Evolutionary conservation across 2,113 vertebrate species (phyloP), one percentile per base, ranked within the genome.

Genomic region (Serinus canaria): DNA sequence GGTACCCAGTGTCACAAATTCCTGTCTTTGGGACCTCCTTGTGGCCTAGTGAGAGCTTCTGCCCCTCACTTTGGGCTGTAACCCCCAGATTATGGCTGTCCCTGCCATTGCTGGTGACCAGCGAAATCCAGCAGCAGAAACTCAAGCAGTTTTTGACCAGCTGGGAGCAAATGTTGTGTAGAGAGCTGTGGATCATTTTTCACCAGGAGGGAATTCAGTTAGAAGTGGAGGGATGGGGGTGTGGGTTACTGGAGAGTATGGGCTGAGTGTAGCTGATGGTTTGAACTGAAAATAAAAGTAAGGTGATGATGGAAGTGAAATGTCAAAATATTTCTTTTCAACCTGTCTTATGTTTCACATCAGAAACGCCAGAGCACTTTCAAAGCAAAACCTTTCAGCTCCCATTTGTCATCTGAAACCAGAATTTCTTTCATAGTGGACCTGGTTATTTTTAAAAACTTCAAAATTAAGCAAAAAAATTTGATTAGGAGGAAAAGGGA

Each of bases 311-410:
- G 91, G 94, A 96, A 94, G 44, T 79, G 89, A 92, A 92, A 93
- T 78, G 94, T 95, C 89, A 93, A 86, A 96, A 94, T 67, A 55
- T 63, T 94, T 89, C 91, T 89, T 93, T 90, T 89, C 89, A 95
- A 72, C 86, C 44, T 84, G 76, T 92, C 94, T 77, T 47, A 28
- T 59, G 64, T 96, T 96, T 95, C 91, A 83, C 86, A 67, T 92
- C 76, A 87, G 90, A 78, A 90, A 70, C 83, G 87, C 80, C 80
- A 60, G 86, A 66, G 80, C 64, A 15, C 70, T 90, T 94, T 93
- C 83, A 89, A 89, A 95, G 76, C 47, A 78, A 90, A 93, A 78
- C 30, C 81, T 92, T 87, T 89, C 92, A 59, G 60, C 33, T 94
- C n/a, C 89, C 58, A 63, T 94, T 90, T 87, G 79, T 83, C 95